These are phyloP conservation scores for Proteles cristata DNA, from an alignment of 2,113 vertebrate genomes.

Conservation along the genomic window DNA sequence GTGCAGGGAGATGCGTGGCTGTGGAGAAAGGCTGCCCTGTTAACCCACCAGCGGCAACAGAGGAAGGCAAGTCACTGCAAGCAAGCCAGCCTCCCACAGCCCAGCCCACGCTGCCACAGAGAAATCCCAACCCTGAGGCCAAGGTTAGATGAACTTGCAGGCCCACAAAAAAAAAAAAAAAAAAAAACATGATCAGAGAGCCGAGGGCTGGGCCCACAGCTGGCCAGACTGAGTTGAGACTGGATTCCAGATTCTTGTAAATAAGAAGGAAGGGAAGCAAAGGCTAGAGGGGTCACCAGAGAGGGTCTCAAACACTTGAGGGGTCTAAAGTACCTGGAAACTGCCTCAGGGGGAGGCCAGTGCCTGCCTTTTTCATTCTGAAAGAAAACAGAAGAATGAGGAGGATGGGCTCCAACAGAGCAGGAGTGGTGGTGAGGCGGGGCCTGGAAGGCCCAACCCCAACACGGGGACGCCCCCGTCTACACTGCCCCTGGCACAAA, in stretches of 20 bases:
- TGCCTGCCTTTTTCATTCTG: slow-evolving; percentile 98
- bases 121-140: slow-evolving; percentile 62
- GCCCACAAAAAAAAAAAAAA: not conserved
- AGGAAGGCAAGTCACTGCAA: slow-evolving; percentile 60
- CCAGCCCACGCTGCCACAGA: not conserved
- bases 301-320: slow-evolving; percentile 36
- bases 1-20: not conserved
- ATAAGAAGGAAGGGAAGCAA: not conserved
- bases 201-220: not conserved
- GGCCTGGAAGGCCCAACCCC: not conserved
- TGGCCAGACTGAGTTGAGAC: not conserved
- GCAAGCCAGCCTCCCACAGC: slow-evolving; percentile 47
- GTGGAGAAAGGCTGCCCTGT: not conserved
- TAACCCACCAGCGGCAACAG: not conserved
- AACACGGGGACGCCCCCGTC: not conserved
- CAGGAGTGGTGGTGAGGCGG: slow-evolving; percentile 26
- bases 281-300: not conserved
- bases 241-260: not conserved
- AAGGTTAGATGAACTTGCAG: not conserved
- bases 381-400: slow-evolving; percentile 95
- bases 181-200: not conserved
- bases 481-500: not conserved
- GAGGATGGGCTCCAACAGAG: slow-evolving; percentile 25
- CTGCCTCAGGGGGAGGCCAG: slow-evolving; percentile 92
- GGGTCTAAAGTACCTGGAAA: slow-evolving; percentile 92